Base-by-base conservation (phyloP, 1,140 invertebrate genomes). In the Cydia splendana region DNA sequence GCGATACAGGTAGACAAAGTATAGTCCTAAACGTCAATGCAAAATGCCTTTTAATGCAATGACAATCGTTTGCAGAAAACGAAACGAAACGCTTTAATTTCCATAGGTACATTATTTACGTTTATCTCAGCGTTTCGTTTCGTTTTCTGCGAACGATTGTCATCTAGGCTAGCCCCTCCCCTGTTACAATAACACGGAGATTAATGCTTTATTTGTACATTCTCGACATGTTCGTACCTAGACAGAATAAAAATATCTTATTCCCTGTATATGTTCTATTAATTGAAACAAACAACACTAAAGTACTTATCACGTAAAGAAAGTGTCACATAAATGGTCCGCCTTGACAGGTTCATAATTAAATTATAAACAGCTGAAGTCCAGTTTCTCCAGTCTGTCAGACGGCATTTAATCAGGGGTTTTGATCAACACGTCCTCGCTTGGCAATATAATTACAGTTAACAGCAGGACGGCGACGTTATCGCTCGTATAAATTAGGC, bases 351-450 rank as follows among this genome's bases (percentile, higher is more conserved):
- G 34, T 42, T 71, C 30, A 71, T 71, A 71, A 71, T 71, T 71
- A 71, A 71, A 71, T 71, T n/a, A 71, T 38, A 71, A 71, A 45
- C 30, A 71, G 38, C 30, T 42, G 67, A 71, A 71, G 67, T 34
- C 67, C 67, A 38, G 67, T 71, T 71, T 71, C 67, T 85, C 87
- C 82, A 82, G 82, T 85, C 82, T 78, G 76, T 86, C 86, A 86
- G 83, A 86, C 84, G 82, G 85, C 85, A 80, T 89, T 88, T 91
- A 91, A 93, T 91, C 90, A 88, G 88, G 84, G 84, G 85, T 91
- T 91, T 91, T 90, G 90, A 93, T 91, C 90, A 93, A 90, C 89
- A 91, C 88, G 90, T 91, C 91, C 90, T 93, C 90, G 88, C 87
- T 87, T 83, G 85, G 88, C 87, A 91, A 91, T 93, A 91, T 92